Evolutionary conservation across 1,140 invertebrate species (phyloP).

Genomic region (Parasteatoda tepidariorum): DNA sequence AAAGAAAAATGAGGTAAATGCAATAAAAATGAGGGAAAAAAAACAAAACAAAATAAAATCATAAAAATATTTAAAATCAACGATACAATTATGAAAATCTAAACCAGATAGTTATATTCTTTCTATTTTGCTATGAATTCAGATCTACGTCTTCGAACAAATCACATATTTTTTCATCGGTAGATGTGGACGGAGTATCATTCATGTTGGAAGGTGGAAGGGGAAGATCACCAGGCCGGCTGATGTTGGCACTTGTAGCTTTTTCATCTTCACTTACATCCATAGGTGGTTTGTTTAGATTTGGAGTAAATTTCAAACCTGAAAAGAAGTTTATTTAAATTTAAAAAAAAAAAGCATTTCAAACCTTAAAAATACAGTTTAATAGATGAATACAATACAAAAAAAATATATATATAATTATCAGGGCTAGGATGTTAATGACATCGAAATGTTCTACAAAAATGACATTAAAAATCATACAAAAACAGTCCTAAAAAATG

Average conservation of each 20-base stretch:
- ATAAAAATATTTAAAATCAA: no score
- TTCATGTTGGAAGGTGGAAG: conserved; percentile 2
- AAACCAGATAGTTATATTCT: not conserved
- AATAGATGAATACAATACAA: not conserved
- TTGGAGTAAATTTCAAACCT: not conserved
- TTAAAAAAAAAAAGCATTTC: not conserved
- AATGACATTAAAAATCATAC: no score
- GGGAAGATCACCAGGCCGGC: not conserved
- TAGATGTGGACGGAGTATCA: conserved; percentile 26
- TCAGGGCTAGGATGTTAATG: not conserved
- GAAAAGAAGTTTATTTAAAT: not conserved
- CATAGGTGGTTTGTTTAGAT: not conserved
- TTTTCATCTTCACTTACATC: not conserved
- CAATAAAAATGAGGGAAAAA: no score
- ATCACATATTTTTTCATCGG: conserved; percentile 22
- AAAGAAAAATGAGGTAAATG: no score
- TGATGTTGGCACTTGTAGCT: conserved; percentile 8
- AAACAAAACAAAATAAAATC: no score
- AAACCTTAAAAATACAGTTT: no score
- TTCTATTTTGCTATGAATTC: conserved; percentile 13
- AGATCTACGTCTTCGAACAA: conserved; percentile 49
- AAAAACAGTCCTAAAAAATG: no score
- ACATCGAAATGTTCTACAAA: no score
- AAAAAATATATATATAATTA: not conserved
- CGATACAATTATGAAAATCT: no score